These are phyloP conservation scores for Caenorhabditis briggsae DNA, from an alignment of 1,140 invertebrate genomes.

Conservation along the genomic window DNA sequence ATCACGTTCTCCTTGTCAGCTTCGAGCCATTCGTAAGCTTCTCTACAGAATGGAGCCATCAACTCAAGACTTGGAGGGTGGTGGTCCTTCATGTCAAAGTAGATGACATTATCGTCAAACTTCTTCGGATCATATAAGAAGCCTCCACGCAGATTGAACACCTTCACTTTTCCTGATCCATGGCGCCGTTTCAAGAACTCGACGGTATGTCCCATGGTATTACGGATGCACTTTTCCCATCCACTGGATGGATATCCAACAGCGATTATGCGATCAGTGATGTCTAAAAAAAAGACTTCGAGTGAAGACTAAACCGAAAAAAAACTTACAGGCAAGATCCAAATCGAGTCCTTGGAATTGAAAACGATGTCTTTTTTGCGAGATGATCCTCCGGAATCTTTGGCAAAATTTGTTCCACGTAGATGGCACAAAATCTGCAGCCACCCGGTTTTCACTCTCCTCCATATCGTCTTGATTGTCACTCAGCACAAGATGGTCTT, in stretches of 20 bases:
- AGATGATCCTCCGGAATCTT: constrained; percentile 79
- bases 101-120: constrained; percentile 81
- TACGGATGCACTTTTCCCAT: constrained; percentile 81
- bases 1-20: constrained; percentile 81
- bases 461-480: not conserved
- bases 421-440: not conserved
- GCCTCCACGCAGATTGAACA: constrained; percentile 82
- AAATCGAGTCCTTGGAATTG: constrained; percentile 82
- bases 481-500: no score
- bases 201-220: constrained; percentile 82
- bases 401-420: not conserved
- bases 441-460: not conserved
- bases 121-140: constrained; percentile 81
- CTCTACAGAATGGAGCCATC: constrained; percentile 73
- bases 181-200: constrained; percentile 81
- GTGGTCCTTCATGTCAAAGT: constrained; percentile 82
- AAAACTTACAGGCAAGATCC: constrained; percentile 80
- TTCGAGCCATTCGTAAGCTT: constrained; percentile 80
- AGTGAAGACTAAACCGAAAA: constrained; percentile 13
- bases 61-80: constrained; percentile 82
- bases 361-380: constrained; percentile 81
- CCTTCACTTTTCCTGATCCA: constrained; percentile 81
- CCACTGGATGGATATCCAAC: constrained; percentile 82
- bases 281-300: constrained; percentile 68
- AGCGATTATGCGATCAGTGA: constrained; percentile 81